Conservation (phyloP, 2,113 vertebrate genomes). For the Lycaon pictus region DNA sequence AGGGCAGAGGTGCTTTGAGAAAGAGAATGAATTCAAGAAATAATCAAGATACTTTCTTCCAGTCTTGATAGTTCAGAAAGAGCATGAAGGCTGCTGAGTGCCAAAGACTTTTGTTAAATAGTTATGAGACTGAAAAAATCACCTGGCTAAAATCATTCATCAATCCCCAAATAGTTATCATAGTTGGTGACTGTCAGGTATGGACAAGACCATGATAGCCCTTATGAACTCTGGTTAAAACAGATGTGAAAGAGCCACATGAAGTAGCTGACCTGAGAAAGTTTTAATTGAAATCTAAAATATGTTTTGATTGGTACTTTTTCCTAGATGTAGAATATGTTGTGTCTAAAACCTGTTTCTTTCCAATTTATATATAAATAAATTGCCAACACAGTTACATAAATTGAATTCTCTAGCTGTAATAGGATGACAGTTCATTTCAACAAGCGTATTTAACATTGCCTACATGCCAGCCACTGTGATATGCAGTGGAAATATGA, state of each 20-base stretch:
- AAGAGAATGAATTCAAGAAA: neutral
- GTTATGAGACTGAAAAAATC: slow-evolving; percentile 8
- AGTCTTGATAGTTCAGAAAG: neutral
- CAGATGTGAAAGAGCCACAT: neutral
- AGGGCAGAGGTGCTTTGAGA: neutral
- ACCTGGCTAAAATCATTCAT: neutral
- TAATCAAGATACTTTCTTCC: neutral
- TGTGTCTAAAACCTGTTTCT: neutral
- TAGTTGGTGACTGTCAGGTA: neutral
- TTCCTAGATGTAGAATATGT: neutral
- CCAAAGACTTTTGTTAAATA: neutral
- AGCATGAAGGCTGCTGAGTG: neutral
- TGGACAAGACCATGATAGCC: neutral
- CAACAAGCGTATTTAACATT: slow-evolving; percentile 8
- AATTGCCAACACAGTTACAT: slow-evolving; percentile 8
- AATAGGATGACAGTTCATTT: slow-evolving; percentile 54
- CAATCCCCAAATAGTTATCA: neutral
- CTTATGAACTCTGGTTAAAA: neutral
- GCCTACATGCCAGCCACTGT: neutral
- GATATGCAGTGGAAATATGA: neutral
- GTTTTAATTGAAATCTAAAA: slow-evolving; percentile 24
- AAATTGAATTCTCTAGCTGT: slow-evolving; percentile 28
- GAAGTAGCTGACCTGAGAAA: neutral
- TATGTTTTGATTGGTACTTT: slow-evolving; percentile 5
- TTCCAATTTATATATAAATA: slow-evolving; percentile 45